Evolutionary conservation across 2,797 vertebrate species (phyloP).

Genomic region (Artibeus jamaicensis): DNA sequence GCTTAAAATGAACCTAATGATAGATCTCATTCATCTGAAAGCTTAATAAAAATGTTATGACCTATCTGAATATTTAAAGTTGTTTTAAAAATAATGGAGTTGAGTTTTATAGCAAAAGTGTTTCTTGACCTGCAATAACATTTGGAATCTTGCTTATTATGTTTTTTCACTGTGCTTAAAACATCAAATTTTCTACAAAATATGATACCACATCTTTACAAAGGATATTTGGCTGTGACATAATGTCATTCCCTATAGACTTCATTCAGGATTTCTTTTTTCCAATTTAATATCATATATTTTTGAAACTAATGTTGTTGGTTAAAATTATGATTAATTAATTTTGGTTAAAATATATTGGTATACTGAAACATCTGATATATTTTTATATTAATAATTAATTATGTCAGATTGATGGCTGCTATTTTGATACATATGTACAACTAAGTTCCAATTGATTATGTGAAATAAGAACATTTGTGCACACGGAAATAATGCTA

Average conservation of each 20-base stretch:
- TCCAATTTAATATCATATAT: neutral
- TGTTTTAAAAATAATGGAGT: neutral
- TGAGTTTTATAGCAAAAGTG: neutral
- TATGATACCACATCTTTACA: neutral
- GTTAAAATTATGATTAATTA: too few species aligned
- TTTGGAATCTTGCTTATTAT: neutral
- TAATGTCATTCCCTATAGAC: neutral
- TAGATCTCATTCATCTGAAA: neutral
- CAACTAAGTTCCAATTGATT: neutral
- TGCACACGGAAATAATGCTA: neutral
- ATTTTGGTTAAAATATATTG: slow-evolving; percentile 37
- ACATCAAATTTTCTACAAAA: neutral
- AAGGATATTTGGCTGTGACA: neutral
- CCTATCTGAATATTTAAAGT: neutral
- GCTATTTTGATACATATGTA: neutral
- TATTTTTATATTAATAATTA: slow-evolving; percentile 22
- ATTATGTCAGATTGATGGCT: neutral
- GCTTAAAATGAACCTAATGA: neutral
- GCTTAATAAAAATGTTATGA: neutral
- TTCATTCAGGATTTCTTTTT: neutral
- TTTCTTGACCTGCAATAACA: neutral
- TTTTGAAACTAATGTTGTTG: neutral
- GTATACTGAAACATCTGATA: neutral
- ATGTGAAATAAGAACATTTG: neutral
- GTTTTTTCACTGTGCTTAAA: neutral